Evolutionary conservation across 2,797 vertebrate genomes (phyloP), one percentile per base, ranked within the genome.

Genomic region (Amblyopsis hoosieri): DNA sequence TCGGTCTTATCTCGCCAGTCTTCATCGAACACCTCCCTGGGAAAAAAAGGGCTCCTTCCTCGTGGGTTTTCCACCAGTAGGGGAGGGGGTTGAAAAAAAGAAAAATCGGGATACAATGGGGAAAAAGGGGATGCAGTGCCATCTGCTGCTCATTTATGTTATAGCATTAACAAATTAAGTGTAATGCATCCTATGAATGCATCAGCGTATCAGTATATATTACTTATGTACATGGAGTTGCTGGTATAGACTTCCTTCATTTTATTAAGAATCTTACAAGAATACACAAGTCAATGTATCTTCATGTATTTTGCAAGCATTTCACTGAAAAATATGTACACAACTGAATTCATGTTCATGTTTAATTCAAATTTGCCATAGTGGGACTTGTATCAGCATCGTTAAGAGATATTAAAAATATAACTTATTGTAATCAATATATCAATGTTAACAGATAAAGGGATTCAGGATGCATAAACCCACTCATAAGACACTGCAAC

Each of bases 111-210:
- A 10, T 64, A 61, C 64, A 13, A 46, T 17, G 19, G 6, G 7
- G n/a, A 14, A 15, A n/a, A 62, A 79, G 64, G 78, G 51, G 37
- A 60, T 54, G 13, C 31, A 53, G 0, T 19, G 54, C 78, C 85
- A 69, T 75, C 90, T 82, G 64, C 71, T 86, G 90, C 78, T 56
- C 50, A 29, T 4, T 2, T 55, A 12, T 60, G 11, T 54, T 31
- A 54, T 47, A 74, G 49, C 70, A 80, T 29, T 5, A 45, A 15
- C 23, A 66, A 23, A 12, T 12, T 37, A 1, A 12, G 45, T 15
- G 50, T 13, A 0, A 7, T n/a, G 11, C 12, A 31, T 31, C 23
- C 31, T 51, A 37, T 10, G 8, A 9, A 15, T 11, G 29, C 15
- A 0, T 53, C 46, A 12, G 12, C 9, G 29, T n/a, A 0, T 53